Evolutionary conservation across 2,113 vertebrate species (phyloP).

Genomic region (Salvelinus sp.): DNA sequence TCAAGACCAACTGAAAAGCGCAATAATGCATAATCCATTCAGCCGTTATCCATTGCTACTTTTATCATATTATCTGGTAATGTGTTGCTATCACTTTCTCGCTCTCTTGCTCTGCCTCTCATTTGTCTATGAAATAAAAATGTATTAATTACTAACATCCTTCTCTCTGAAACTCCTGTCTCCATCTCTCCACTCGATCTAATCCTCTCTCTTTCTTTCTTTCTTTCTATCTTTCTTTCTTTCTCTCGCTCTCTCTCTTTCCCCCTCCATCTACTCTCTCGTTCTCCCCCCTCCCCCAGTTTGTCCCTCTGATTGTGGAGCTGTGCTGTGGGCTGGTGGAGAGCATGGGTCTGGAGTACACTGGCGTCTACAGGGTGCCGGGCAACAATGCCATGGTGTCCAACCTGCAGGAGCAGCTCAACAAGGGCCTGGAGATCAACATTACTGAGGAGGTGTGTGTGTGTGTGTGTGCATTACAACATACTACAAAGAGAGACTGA

Average conservation of each 20-base stretch:
- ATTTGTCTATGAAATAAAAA: no score
- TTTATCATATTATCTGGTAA: no score
- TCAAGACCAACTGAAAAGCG: neutral
- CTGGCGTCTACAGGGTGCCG: conserved; percentile 93
- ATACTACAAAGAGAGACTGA: neutral
- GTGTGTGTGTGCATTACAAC: neutral
- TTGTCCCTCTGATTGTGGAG: conserved; percentile 90
- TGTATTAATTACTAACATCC: no score
- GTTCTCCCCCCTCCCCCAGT: conserved; percentile 65
- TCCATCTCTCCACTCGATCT: neutral
- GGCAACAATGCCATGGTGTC: conserved; percentile 96
- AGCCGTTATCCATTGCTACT: neutral
- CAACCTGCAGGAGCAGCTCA: conserved; percentile 93
- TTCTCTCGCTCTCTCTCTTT: neutral
- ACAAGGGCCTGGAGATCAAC: conserved; percentile 92
- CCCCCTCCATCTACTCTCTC: no score
- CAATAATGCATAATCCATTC: neutral
- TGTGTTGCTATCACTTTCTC: no score
- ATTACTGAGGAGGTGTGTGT: conserved; percentile 85
- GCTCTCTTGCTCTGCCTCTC: no score
- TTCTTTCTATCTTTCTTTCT: neutral
- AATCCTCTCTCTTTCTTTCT: neutral
- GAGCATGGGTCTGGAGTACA: conserved; percentile 88
- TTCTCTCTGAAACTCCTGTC: no score
- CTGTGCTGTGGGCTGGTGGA: conserved; percentile 91